These are phyloP conservation scores for Cephus runcator DNA, from an alignment of 2,888 invertebrate genomes.

Conservation along the genomic window DNA sequence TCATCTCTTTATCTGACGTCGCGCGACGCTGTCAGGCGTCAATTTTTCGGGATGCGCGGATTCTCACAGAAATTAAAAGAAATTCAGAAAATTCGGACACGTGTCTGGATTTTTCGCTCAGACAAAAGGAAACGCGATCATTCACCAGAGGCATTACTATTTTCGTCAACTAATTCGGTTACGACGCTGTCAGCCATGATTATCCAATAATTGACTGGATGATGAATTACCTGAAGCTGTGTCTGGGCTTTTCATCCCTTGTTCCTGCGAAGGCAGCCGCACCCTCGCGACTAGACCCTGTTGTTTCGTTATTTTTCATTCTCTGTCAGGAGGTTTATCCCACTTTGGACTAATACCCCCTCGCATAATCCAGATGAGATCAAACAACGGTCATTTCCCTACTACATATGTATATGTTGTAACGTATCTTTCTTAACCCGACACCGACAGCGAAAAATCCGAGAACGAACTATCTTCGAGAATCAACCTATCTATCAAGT, in stretches of 20 bases:
- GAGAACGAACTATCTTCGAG: no score
- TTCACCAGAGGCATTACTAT: slow-evolving; percentile 9
- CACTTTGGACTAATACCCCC: neutral
- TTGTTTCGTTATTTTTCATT: slow-evolving; percentile 21
- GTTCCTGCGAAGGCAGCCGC: slow-evolving; percentile 6
- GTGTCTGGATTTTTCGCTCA: no score
- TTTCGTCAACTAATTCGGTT: slow-evolving; percentile 19
- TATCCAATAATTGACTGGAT: slow-evolving; percentile 23
- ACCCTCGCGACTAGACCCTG: slow-evolving; percentile 5
- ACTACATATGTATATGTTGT: no score
- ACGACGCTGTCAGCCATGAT: slow-evolving; percentile 16
- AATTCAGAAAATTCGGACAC: no score
- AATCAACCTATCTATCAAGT: no score
- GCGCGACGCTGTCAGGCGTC: no score
- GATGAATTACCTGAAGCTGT: slow-evolving; percentile 16
- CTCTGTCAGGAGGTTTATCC: slow-evolving; percentile 12
- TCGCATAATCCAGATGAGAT: slow-evolving; percentile 17
- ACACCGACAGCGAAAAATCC: no score
- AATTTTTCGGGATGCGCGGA: no score
- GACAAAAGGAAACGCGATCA: neutral
- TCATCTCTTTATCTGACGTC: no score
- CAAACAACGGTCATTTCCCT: no score
- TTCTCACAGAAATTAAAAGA: no score
- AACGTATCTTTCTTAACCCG: no score
- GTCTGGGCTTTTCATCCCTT: neutral